A percentile compares a stretch with the other conserved stretches of the same genome.
Conservation (phyloP, 2,113 vertebrate species). For the Gorsachius goisagi region DNA sequence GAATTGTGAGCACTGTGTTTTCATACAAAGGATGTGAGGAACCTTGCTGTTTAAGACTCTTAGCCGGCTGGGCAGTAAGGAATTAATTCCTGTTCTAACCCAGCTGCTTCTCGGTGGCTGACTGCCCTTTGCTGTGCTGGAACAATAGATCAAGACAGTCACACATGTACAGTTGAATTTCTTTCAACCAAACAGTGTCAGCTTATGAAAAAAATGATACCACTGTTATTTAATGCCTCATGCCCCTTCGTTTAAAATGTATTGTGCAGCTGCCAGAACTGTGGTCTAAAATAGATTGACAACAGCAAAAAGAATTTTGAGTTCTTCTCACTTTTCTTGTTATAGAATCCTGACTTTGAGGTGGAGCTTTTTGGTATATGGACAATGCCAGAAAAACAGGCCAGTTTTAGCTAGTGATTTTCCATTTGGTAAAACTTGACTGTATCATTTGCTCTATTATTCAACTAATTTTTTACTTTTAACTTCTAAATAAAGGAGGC, state of each 20-base stretch:
- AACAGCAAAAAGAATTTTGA: neutral
- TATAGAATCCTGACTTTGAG: neutral
- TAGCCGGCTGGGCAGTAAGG: neutral
- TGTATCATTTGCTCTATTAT: neutral
- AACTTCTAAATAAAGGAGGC: neutral
- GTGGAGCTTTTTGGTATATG: neutral
- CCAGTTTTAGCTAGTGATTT: neutral
- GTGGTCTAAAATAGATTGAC: neutral
- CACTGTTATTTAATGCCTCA: neutral
- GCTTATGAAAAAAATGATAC: neutral
- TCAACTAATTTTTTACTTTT: neutral
- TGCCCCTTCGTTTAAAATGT: neutral
- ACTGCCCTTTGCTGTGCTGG: neutral
- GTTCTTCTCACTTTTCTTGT: neutral
- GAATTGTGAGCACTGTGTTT: neutral
- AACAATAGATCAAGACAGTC: neutral
- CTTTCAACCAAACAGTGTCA: neutral
- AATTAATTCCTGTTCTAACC: constrained; percentile 20
- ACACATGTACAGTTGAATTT: neutral
- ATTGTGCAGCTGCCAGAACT: neutral
- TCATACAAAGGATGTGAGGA: neutral
- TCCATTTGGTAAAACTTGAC: neutral
- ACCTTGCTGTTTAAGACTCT: constrained; percentile 9
- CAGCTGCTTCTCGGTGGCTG: neutral
- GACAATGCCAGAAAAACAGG: neutral